These are phyloP conservation scores for Hypanus sabinus DNA, from an alignment of 2,113 vertebrate genomes.

Conservation along the genomic window DNA sequence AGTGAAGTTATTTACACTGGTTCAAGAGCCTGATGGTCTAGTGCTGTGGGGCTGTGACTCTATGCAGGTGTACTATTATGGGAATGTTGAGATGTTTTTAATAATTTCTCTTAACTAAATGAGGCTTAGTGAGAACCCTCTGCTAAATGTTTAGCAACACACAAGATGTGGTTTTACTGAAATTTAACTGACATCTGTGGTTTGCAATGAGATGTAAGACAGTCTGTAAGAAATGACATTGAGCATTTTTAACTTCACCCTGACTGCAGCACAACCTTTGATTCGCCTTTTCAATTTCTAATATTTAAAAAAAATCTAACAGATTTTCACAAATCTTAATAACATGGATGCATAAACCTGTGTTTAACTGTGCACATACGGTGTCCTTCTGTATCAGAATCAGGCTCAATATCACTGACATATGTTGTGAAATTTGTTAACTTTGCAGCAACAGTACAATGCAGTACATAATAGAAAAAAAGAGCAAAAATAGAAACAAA, in stretches of 20 bases:
- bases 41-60: neutral
- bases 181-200: neutral
- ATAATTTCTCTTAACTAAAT: slow-evolving; percentile 12
- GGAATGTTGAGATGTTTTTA: neutral
- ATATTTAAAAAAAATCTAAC: neutral
- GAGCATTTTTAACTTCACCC: neutral
- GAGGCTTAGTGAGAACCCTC: neutral
- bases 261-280: neutral
- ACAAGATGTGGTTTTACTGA: neutral
- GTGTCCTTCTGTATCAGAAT: neutral
- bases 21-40: no score
- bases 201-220: neutral
- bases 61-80: neutral
- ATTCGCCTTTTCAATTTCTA: neutral
- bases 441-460: no score
- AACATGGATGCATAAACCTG: neutral
- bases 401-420: no score
- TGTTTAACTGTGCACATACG: neutral
- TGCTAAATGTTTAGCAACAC: neutral
- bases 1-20: no score
- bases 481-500: no score
- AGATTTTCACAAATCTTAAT: neutral
- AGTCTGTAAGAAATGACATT: neutral
- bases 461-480: no score
- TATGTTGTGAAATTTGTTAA: no score